Conservation (phyloP, 2,888 invertebrate species). For the Euclidia mi region DNA sequence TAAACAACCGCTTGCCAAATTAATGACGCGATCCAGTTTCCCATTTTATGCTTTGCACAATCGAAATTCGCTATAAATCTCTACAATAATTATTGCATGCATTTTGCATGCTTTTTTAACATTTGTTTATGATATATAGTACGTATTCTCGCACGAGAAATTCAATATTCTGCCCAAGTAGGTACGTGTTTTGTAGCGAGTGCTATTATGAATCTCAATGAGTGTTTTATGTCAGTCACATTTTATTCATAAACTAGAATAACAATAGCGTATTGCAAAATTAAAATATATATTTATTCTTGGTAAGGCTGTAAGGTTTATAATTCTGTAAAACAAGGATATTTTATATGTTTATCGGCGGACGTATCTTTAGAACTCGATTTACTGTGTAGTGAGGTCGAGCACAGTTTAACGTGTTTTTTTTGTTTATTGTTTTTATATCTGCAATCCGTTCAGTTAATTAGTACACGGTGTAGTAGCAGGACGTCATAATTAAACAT, state of each 20-base stretch:
- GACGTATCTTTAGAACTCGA: conserved; percentile 68
- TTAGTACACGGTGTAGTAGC: conserved; percentile 73
- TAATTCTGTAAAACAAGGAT: conserved; percentile 36
- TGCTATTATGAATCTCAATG: conserved; percentile 72
- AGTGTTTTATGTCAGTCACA: conserved; percentile 61
- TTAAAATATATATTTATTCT: conserved; percentile 37
- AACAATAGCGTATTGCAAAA: conserved; percentile 49
- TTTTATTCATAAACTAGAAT: conserved; percentile 59
- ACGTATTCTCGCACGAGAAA: conserved; percentile 45
- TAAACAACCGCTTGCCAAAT: conserved; percentile 78
- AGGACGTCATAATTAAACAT: conserved; percentile 78
- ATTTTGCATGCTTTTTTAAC: conserved; percentile 43
- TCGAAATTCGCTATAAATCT: conserved; percentile 66
- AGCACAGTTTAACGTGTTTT: conserved; percentile 69
- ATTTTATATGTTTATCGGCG: conserved; percentile 57
- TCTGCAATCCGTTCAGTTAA: conserved; percentile 82
- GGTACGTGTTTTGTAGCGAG: conserved; percentile 57
- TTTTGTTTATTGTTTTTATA: conserved; percentile 73
- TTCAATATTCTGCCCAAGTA: conserved; percentile 68
- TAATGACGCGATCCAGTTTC: conserved; percentile 76
- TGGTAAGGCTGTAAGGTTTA: conserved; percentile 42
- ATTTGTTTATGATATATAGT: conserved; percentile 63
- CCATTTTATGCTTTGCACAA: conserved; percentile 65
- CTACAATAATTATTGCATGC: conserved; percentile 51
- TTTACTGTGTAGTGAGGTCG: conserved; percentile 61